Percentiles rank a stretch among this genome's conserved stretches.
phyloP scores from a whole-genome alignment of 2,797 vertebrate species.

The Perodicticus potto region DNA sequence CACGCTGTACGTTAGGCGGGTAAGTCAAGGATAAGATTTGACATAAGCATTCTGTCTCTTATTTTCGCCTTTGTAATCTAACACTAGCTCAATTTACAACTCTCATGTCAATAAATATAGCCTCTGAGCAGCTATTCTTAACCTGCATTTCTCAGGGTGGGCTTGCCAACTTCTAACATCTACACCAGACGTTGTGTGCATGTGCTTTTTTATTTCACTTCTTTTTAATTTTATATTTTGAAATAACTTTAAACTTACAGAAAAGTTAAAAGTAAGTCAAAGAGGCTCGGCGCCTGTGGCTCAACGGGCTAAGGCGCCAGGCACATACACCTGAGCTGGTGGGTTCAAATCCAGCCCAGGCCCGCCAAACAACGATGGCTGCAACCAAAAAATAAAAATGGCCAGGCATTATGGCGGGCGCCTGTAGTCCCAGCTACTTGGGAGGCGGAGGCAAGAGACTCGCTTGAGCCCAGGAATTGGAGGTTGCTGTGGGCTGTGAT shows the following conservation, averaged over 20 bases:
- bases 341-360: too few relatives aligned
- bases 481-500: too few relatives aligned
- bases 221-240: not conserved
- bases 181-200: not conserved
- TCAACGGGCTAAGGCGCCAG: too few relatives aligned
- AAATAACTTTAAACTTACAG: not conserved
- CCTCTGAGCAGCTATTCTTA: not conserved
- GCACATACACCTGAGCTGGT: too few relatives aligned
- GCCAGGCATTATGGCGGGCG: too few relatives aligned
- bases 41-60: not conserved
- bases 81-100: not conserved
- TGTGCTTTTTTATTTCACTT: not conserved
- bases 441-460: too few relatives aligned
- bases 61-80: not conserved
- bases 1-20: fast-evolving
- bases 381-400: too few relatives aligned
- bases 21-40: not conserved
- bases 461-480: too few relatives aligned
- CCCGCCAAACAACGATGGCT: too few relatives aligned
- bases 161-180: not conserved
- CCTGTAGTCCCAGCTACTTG: too few relatives aligned
- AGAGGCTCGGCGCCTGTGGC: not conserved
- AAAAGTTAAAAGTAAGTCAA: not conserved
- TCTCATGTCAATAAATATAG: not conserved
- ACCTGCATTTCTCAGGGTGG: fast-evolving